A percentile compares a stretch with the other conserved stretches of the same genome.
phyloP scores from a whole-genome alignment of 2,797 vertebrate species.

The Mormyrops boulengeri region DNA sequence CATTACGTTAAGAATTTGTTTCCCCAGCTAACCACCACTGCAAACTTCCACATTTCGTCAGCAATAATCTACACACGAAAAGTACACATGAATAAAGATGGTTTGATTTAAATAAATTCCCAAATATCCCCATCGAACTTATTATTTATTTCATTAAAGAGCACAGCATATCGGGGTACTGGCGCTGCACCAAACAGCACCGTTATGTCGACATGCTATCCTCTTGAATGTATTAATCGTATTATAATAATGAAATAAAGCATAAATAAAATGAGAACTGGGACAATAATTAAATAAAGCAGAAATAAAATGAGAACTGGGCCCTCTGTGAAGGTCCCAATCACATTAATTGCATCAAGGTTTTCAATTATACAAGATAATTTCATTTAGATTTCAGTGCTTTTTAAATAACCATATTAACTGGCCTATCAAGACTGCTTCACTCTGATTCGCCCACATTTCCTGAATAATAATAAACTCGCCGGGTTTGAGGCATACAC shows the following conservation, averaged over 20 bases:
- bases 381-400: background rate
- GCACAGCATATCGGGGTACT: background rate
- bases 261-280: background rate
- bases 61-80: background rate
- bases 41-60: background rate
- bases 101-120: background rate
- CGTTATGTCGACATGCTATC: background rate
- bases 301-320: background rate
- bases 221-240: background rate
- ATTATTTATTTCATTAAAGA: background rate
- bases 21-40: background rate
- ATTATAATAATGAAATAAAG: background rate
- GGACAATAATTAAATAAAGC: background rate
- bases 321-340: background rate
- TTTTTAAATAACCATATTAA: slow-evolving; percentile 7
- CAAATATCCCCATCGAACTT: background rate
- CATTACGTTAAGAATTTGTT: background rate
- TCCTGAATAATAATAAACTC: background rate
- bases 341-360: slow-evolving; percentile 2
- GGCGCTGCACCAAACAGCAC: background rate
- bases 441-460: background rate
- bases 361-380: slow-evolving; percentile 20
- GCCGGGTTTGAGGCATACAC: background rate
- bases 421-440: background rate
- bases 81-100: background rate